phyloP scores from a whole-genome alignment of 2,888 invertebrate genomes.

The Scaptomyza polygonia region DNA sequence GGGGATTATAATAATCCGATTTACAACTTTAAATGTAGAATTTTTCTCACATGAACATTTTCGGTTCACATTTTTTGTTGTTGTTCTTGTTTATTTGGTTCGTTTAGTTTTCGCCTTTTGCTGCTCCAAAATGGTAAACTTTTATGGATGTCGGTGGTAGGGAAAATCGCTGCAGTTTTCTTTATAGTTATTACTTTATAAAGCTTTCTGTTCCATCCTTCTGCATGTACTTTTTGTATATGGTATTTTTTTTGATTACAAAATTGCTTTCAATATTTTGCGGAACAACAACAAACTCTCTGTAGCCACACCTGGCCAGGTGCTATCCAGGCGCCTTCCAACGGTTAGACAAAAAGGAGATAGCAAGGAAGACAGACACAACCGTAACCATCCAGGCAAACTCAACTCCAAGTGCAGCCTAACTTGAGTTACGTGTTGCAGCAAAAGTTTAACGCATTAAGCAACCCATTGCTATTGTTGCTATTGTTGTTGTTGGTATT shows the following conservation, averaged over 20 bases:
- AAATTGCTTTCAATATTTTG: conserved; percentile 77
- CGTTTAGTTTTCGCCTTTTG: conserved; percentile 12
- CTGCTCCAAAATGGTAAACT: conserved; percentile 19
- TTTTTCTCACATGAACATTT: conserved; percentile 45
- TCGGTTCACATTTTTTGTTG: conserved; percentile 16
- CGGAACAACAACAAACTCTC: conserved; percentile 53
- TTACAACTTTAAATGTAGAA: conserved; percentile 67
- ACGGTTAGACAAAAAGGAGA: neutral
- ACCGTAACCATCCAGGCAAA: conserved; percentile 31
- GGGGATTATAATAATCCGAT: conserved; percentile 78
- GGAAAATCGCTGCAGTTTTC: conserved; percentile 72
- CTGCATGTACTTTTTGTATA: conserved; percentile 24
- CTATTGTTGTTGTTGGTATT: conserved; percentile 21
- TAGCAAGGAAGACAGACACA: neutral
- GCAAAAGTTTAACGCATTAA: conserved; percentile 78
- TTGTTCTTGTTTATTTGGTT: conserved; percentile 22
- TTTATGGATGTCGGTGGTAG: conserved; percentile 17
- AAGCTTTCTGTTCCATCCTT: conserved; percentile 52
- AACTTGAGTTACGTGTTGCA: conserved; percentile 75
- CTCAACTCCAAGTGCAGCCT: conserved; percentile 57
- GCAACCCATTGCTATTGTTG: conserved; percentile 58
- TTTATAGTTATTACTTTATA: conserved; percentile 78
- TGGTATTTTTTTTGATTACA: conserved; percentile 59
- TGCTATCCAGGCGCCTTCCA: conserved; percentile 19
- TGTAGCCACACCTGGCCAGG: conserved; percentile 64